phyloP scores from a whole-genome alignment of 2,888 invertebrate genomes.

The Lithophane semibrunnea region DNA sequence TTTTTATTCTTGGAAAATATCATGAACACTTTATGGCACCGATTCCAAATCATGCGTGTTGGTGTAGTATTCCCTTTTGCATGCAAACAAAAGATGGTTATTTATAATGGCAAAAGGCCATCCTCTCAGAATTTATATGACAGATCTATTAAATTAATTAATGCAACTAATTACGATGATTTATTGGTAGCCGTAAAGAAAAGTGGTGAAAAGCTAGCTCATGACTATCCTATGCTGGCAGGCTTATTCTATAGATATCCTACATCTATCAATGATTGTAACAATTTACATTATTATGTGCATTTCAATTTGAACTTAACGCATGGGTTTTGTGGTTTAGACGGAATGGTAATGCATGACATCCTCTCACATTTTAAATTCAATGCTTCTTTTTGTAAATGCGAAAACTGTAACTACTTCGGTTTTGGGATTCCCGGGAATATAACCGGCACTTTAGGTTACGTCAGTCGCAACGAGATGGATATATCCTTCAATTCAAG shows the following conservation, averaged over 20 bases:
- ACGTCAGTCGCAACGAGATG: conserved; percentile 67
- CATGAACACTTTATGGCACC: conserved; percentile 75
- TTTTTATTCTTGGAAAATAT: conserved; percentile 64
- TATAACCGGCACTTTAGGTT: conserved; percentile 72
- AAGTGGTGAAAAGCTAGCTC: conserved; percentile 58
- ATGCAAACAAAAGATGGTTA: conserved; percentile 69
- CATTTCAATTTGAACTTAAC: conserved; percentile 59
- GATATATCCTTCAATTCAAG: conserved; percentile 81
- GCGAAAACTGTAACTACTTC: conserved; percentile 61
- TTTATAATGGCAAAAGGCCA: conserved; percentile 68
- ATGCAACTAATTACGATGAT: conserved; percentile 51
- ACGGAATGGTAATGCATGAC: conserved; percentile 76
- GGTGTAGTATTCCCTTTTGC: conserved; percentile 71
- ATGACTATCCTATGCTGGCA: conserved; percentile 72
- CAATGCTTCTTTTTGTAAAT: conserved; percentile 62
- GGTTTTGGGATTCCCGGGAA: conserved; percentile 66
- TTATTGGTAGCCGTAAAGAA: conserved; percentile 49
- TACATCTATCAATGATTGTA: conserved; percentile 73
- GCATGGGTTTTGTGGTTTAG: conserved; percentile 74
- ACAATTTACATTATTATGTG: conserved; percentile 66
- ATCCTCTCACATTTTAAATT: conserved; percentile 72
- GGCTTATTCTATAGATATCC: conserved; percentile 77
- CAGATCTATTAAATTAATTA: conserved; percentile 70
- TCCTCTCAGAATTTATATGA: conserved; percentile 66
- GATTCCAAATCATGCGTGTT: conserved; percentile 65